Evolutionary conservation across 2,888 invertebrate genomes (phyloP).

Genomic region (Drosophila anomalata): DNA sequence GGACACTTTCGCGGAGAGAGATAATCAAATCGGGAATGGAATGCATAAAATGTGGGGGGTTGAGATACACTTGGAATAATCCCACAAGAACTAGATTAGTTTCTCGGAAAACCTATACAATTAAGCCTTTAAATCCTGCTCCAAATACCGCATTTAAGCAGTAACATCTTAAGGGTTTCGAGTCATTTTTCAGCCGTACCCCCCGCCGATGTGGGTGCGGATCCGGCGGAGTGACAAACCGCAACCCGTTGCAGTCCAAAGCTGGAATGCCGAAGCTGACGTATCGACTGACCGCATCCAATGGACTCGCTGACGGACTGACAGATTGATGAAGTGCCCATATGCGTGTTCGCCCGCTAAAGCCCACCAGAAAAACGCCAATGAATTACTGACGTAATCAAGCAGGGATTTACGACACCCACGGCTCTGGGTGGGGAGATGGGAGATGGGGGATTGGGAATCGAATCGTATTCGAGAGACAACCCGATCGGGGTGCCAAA

Average conservation of each 20-base stretch:
- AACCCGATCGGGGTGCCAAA: conserved; percentile 31
- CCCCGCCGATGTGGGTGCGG: background rate
- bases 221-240: conserved; percentile 28
- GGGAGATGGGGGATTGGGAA: conserved; percentile 4
- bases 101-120: background rate
- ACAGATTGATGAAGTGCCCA: conserved; percentile 39
- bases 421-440: background rate
- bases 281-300: conserved; percentile 43
- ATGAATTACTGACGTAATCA: conserved; percentile 65
- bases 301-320: conserved; percentile 29
- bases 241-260: conserved; percentile 25
- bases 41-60: conserved; percentile 31
- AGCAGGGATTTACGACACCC: conserved; percentile 48
- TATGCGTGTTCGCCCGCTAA: conserved; percentile 18
- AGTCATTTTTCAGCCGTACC: conserved; percentile 15
- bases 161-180: conserved; percentile 7
- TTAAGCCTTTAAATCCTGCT: background rate
- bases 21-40: conserved; percentile 50
- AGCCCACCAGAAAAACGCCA: conserved; percentile 28
- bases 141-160: conserved; percentile 1
- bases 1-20: conserved; percentile 5
- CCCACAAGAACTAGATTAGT: background rate
- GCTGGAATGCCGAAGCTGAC: conserved; percentile 24
- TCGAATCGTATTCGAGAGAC: conserved; percentile 1
- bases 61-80: background rate